Evolutionary conservation across 2,113 vertebrate species (phyloP).

Genomic region (Bombycilla garrulus): DNA sequence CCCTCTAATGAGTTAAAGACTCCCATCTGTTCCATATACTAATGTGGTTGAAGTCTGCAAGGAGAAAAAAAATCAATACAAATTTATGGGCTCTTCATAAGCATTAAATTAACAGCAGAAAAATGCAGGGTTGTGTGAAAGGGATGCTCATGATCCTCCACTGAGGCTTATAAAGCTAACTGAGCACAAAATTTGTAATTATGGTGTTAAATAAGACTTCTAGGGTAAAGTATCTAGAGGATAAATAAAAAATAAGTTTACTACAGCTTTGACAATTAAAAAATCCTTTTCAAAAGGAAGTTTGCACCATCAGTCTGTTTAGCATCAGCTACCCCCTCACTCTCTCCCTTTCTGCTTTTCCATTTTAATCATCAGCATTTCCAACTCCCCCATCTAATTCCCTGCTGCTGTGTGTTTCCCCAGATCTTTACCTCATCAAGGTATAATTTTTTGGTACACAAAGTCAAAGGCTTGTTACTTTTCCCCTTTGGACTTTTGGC

Average conservation of each 20-base stretch:
- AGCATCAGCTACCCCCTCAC: neutral
- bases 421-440: neutral
- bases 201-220: slow-evolving; percentile 47
- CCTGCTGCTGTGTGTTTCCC: neutral
- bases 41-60: slow-evolving; percentile 28
- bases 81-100: slow-evolving; percentile 63
- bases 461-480: neutral
- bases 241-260: neutral
- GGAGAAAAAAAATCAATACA: slow-evolving; percentile 48
- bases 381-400: neutral
- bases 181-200: slow-evolving; percentile 48
- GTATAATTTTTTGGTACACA: neutral
- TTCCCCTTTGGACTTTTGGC: neutral
- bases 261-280: neutral
- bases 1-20: slow-evolving; percentile 64
- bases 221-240: neutral
- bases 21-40: slow-evolving; percentile 61
- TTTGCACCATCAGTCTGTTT: neutral
- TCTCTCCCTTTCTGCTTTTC: neutral
- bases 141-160: neutral
- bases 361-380: neutral
- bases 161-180: slow-evolving; percentile 47
- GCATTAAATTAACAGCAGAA: slow-evolving; percentile 46
- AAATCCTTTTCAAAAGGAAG: neutral
- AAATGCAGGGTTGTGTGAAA: neutral